Base-by-base conservation (phyloP, 2,113 vertebrate genomes). In the Halcyon malimbica region DNA sequence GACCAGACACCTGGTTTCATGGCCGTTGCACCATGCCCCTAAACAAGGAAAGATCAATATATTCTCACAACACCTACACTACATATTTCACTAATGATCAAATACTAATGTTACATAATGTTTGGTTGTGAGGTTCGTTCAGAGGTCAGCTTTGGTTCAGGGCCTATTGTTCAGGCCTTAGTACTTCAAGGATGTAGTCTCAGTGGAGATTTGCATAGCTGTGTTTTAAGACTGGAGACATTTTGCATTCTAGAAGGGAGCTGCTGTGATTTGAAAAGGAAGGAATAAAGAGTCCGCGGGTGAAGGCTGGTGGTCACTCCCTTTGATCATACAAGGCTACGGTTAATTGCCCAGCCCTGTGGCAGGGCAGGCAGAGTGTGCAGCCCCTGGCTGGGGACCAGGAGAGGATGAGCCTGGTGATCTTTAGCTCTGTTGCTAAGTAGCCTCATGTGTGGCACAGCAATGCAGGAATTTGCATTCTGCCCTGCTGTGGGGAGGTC, bases 361-460 rank as follows among this genome's bases (percentile, higher is more conserved):
- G 3, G 75, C 4, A 2, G 63, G 46, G 21, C 17, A 94, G 90
- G 78, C 75, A 6, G 17, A 77, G 57, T 37, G 9, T 85, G 76
- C 59, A 75, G 57, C 59, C 57, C 28, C 5, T 31, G 53, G 67
- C 62, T 53, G 56, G 28, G 33, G 28, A 12, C 0, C 0, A 28
- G 26, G 44, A 94, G 54, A 48, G 17, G 25, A 31, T 56, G 31
- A 86, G 6, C 46, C 31, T 20, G 3, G 3, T 6, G 2, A 56
- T 83, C 57, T 87, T 94, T 90, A 87, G 37, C n/a, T 8, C 26
- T 10, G 78, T 93, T 95, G 89, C 96, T 87, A 91, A 92, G 91
- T 48, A 84, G 65, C 80, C 20, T 65, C 6, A 0, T 44, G 26
- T 71, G 37, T 0, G 2, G 53, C 31, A n/a, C 12, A 4, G 75